phyloP scores from a whole-genome alignment of 2,888 invertebrate species.

The Heterodera filipjevi region DNA sequence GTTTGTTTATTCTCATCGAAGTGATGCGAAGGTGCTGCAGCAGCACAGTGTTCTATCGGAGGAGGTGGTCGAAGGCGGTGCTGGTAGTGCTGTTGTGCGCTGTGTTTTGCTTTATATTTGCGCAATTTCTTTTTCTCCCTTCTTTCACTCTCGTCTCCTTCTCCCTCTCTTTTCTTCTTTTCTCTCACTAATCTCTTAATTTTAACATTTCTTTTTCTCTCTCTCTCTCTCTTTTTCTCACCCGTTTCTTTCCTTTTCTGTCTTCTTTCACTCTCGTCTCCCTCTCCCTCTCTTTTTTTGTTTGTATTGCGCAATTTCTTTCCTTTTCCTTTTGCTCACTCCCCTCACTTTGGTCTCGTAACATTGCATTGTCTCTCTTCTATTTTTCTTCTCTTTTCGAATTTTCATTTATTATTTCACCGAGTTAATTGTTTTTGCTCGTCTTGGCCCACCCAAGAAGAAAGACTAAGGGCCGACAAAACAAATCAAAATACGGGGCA shows the following conservation, averaged over 20 bases:
- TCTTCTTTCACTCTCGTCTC: background rate
- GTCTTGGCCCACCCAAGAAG: conserved; percentile 7
- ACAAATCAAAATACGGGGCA: no score
- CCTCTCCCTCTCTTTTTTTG: background rate
- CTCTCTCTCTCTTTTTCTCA: no score
- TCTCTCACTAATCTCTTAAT: background rate
- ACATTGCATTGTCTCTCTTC: background rate
- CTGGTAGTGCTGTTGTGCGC: background rate
- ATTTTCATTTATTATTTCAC: background rate
- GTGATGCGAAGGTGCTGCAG: no score
- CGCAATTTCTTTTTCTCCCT: background rate
- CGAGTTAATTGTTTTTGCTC: background rate
- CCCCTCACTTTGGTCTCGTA: background rate
- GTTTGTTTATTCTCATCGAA: no score
- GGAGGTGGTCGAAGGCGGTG: background rate
- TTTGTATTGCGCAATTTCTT: background rate
- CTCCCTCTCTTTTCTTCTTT: background rate
- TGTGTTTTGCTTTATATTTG: background rate
- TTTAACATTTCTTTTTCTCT: no score
- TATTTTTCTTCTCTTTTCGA: background rate
- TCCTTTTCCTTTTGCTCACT: background rate
- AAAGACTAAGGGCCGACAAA: background rate
- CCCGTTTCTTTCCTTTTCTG: no score
- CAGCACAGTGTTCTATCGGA: background rate
- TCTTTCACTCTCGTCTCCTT: background rate